These are phyloP conservation scores for Herminia tarsipennalis DNA, from an alignment of 2,888 invertebrate genomes.

Conservation along the genomic window DNA sequence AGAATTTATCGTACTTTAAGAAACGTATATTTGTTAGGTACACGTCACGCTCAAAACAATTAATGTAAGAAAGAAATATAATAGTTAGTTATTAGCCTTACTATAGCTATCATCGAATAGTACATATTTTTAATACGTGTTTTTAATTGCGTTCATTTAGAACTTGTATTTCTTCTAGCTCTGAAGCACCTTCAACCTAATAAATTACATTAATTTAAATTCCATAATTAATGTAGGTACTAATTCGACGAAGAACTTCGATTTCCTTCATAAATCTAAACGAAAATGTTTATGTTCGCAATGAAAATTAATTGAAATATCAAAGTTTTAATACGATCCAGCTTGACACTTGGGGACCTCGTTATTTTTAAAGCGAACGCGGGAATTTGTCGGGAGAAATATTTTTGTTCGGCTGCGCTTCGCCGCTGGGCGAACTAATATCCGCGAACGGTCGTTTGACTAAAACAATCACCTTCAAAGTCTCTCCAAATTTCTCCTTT, in stretches of 20 bases:
- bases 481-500: constrained; percentile 18
- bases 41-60: no score
- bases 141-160: no score
- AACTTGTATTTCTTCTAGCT: no score
- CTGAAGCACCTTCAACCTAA: no score
- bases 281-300: constrained; percentile 20
- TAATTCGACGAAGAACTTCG: constrained; percentile 9
- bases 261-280: constrained; percentile 13
- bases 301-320: constrained; percentile 37
- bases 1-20: no score
- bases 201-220: no score
- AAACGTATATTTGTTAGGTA: no score
- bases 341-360: constrained; percentile 30
- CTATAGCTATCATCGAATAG: no score
- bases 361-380: constrained; percentile 44
- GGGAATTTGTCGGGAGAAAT: constrained; percentile 13
- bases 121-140: no score
- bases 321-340: constrained; percentile 39
- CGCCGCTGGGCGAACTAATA: constrained; percentile 28
- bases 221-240: not conserved
- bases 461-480: constrained; percentile 34
- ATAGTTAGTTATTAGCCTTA: no score
- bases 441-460: constrained; percentile 33
- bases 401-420: constrained; percentile 6
- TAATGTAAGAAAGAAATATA: no score